Percentiles rank a stretch among this genome's conserved stretches.
Evolutionary conservation across 2,797 vertebrate genomes (phyloP).

Genomic region (Dryobates pubescens): DNA sequence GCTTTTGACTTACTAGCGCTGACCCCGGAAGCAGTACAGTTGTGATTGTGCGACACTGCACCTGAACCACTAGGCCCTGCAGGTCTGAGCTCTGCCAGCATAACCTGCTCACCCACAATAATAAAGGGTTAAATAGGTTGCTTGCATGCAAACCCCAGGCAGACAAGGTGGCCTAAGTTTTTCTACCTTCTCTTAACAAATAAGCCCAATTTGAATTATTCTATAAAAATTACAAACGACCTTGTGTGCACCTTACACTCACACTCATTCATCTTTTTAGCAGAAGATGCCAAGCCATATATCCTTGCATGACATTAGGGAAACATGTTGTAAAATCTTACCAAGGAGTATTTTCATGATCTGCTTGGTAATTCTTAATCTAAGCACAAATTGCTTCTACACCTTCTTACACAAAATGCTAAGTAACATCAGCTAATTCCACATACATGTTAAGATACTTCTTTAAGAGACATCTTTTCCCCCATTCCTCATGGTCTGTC

Average conservation of each 20-base stretch:
- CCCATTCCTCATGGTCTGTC: background rate
- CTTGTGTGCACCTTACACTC: background rate
- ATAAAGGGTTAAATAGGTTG: background rate
- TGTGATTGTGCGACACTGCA: background rate
- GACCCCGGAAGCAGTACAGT: constrained; percentile 2
- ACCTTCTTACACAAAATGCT: background rate
- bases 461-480: background rate
- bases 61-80: background rate
- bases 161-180: background rate
- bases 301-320: background rate
- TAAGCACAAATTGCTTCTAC: background rate
- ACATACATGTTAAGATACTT: background rate
- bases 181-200: background rate
- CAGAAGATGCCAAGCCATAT: background rate
- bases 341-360: background rate
- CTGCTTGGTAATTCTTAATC: background rate
- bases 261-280: constrained; percentile 1
- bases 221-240: background rate
- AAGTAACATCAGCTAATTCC: background rate
- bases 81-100: background rate
- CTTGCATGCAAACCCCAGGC: background rate
- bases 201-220: background rate
- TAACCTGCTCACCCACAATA: background rate
- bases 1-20: background rate
- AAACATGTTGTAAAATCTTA: background rate